Conservation (phyloP, 2,797 vertebrate species). For the Hippopotamyrus pictus region DNA sequence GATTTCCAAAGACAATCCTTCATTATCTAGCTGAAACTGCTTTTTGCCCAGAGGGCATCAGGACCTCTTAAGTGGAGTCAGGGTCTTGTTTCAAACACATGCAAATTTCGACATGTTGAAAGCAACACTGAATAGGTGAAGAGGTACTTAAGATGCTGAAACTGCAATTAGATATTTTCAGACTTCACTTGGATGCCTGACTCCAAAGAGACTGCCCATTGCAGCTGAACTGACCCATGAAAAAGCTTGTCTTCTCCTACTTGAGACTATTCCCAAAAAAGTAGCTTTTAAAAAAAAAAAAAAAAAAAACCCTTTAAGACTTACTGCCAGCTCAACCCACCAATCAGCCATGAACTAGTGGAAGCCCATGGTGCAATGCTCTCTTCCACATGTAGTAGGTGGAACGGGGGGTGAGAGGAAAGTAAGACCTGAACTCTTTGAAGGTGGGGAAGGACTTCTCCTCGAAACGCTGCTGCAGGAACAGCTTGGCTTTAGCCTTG, state of each 20-base stretch:
- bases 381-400: constrained; percentile 99
- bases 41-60: constrained; percentile 57
- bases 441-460: constrained; percentile 89
- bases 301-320: neutral
- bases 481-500: constrained; percentile 92
- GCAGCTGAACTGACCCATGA: neutral
- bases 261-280: neutral
- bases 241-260: neutral
- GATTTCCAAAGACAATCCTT: constrained; percentile 40
- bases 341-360: constrained; percentile 72
- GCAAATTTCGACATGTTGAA: constrained; percentile 58
- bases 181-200: constrained; percentile 26
- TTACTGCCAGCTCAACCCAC: neutral
- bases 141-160: constrained; percentile 42
- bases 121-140: constrained; percentile 40
- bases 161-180: constrained; percentile 32
- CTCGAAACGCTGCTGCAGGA: constrained; percentile 86
- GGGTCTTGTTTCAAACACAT: constrained; percentile 59
- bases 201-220: constrained; percentile 8
- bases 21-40: constrained; percentile 57
- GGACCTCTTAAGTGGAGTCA: constrained; percentile 41
- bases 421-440: constrained; percentile 86
- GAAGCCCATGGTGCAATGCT: constrained; percentile 83
- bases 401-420: constrained; percentile 84
- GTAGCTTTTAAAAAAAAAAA: neutral